Evolutionary conservation across 2,113 vertebrate species (phyloP).

Genomic region (Dipodomys spectabilis): DNA sequence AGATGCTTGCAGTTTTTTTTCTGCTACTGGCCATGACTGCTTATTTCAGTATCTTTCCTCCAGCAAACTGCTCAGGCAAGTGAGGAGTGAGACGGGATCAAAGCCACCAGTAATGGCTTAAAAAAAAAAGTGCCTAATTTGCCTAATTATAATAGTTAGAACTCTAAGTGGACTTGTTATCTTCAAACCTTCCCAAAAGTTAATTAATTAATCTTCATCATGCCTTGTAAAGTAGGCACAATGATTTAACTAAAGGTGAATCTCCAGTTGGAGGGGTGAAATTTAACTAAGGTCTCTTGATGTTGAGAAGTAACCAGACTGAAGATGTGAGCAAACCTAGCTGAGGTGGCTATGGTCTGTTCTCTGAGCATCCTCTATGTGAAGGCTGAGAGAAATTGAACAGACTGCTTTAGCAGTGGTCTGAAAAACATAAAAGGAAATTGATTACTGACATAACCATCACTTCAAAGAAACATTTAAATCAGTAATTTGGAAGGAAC

Average conservation of each 20-base stretch:
- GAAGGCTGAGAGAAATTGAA: not conserved
- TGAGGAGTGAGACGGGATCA: not conserved
- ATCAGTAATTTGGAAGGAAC: not conserved
- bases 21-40: not conserved
- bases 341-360: not conserved
- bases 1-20: not conserved
- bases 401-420: not conserved
- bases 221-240: not conserved
- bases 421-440: not conserved
- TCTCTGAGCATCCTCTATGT: not conserved
- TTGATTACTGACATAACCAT: not conserved
- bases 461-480: conserved; percentile 47
- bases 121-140: conserved; percentile 4
- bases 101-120: not conserved
- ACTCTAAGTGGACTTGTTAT: not conserved
- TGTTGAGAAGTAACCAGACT: not conserved
- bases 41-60: not conserved
- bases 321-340: not conserved
- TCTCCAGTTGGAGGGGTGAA: not conserved
- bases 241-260: not conserved
- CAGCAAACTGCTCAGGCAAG: not conserved
- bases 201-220: conserved; percentile 55
- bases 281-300: not conserved
- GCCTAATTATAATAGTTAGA: conserved; percentile 24
- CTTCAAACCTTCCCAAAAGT: conserved; percentile 44